A percentile compares a stretch with the other conserved stretches of the same genome.
Conservation (phyloP, 2,888 invertebrate species). For the Axea sp. region DNA sequence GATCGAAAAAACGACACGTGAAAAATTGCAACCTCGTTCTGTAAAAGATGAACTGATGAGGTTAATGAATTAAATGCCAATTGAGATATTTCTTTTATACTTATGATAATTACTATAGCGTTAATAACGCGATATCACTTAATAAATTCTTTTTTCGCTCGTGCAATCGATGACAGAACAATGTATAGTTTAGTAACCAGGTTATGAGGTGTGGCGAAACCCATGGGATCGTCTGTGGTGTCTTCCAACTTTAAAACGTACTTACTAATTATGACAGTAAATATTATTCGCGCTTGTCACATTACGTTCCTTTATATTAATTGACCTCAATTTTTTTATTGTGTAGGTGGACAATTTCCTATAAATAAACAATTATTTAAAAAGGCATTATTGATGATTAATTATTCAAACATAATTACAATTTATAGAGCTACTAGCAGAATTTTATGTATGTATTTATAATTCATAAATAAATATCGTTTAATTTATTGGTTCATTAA, state of each 20-base stretch:
- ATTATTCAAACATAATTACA: too few relatives aligned
- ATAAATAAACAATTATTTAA: too few relatives aligned
- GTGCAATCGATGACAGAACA: constrained; percentile 41
- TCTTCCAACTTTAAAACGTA: constrained; percentile 47
- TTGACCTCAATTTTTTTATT: constrained; percentile 48
- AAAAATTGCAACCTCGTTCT: too few relatives aligned
- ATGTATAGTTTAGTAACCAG: constrained; percentile 49
- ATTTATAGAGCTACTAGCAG: too few relatives aligned
- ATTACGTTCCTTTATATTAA: constrained; percentile 46
- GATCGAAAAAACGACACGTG: too few relatives aligned
- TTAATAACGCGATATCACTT: constrained; percentile 32
- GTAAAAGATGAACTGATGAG: too few relatives aligned
- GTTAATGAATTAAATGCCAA: neutral
- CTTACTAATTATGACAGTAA: constrained; percentile 57
- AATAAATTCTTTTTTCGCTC: constrained; percentile 34
- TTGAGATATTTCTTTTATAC: too few relatives aligned
- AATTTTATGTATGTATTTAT: too few relatives aligned
- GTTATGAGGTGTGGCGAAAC: constrained; percentile 60
- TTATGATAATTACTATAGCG: constrained; percentile 29
- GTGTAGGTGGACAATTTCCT: neutral
- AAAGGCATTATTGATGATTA: too few relatives aligned
- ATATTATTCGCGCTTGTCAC: constrained; percentile 51
- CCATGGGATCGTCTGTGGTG: constrained; percentile 59
- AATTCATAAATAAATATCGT: too few relatives aligned
- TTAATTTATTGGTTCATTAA: too few relatives aligned